phyloP scores from a whole-genome alignment of 2,888 invertebrate genomes.

The Ennomos erosarius region DNA sequence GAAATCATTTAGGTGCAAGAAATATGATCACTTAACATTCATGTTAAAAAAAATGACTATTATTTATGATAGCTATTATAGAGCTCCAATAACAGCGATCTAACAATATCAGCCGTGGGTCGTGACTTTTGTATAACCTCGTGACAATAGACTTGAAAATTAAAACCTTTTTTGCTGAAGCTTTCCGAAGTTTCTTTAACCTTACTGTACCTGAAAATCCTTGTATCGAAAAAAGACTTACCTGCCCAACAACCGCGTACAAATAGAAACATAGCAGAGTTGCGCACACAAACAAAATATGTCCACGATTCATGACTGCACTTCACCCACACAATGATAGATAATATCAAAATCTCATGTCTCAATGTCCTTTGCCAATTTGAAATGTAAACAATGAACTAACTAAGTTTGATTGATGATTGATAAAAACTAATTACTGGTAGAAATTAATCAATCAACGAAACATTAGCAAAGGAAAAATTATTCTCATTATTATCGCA shows the following conservation, averaged over 20 bases:
- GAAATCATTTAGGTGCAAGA: too few relatives aligned
- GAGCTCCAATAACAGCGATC: too few relatives aligned
- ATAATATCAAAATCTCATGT: conserved; percentile 47
- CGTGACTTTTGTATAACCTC: not conserved
- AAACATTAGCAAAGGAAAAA: conserved; percentile 24
- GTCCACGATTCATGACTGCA: conserved; percentile 58
- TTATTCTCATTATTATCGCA: conserved; percentile 32
- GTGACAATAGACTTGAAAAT: conserved; percentile 8
- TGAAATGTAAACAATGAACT: conserved; percentile 31
- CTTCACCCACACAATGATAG: conserved; percentile 42
- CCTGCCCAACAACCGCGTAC: conserved; percentile 53
- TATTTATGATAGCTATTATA: too few relatives aligned
- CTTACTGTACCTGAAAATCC: conserved; percentile 15
- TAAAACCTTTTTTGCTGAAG: conserved; percentile 10
- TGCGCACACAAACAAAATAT: conserved; percentile 57
- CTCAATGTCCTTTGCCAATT: conserved; percentile 41
- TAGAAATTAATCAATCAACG: conserved; percentile 35
- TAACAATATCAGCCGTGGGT: too few relatives aligned
- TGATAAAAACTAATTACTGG: conserved; percentile 33
- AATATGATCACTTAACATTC: too few relatives aligned
- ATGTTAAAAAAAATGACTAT: too few relatives aligned
- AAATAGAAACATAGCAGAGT: conserved; percentile 53
- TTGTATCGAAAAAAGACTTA: conserved; percentile 42
- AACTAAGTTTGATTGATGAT: conserved; percentile 33
- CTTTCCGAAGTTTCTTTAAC: conserved; percentile 18